phyloP scores from a whole-genome alignment of 1,140 invertebrate genomes.

The Drosophila melanogaster region Release_6_plus_ISO1_MT NT_033779.5:6983001-6983500 shows the following conservation, averaged over 20 bases:
- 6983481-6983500: slow-evolving; percentile 94
- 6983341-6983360: slow-evolving; percentile 96
- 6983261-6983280: background rate
- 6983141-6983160: slow-evolving; percentile 98
- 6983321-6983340: slow-evolving; percentile 96
- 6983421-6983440: slow-evolving; percentile 95
- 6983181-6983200: slow-evolving; percentile 97
- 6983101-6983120: slow-evolving; percentile 94
- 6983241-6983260: slow-evolving; percentile 94
- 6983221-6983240: slow-evolving; percentile 98
- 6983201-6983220: slow-evolving; percentile 98
- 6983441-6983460: slow-evolving; percentile 96
- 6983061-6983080: slow-evolving; percentile 96
- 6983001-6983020: slow-evolving; percentile 96
- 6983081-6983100: slow-evolving; percentile 95
- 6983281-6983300: accelerated
- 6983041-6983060: slow-evolving; percentile 95
- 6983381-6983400: slow-evolving; percentile 96
- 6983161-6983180: slow-evolving; percentile 97
- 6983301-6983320: slow-evolving; percentile 87
- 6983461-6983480: slow-evolving; percentile 93
- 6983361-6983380: slow-evolving; percentile 93
- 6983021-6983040: slow-evolving; percentile 93
- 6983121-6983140: slow-evolving; percentile 94
- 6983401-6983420: slow-evolving; percentile 96